These are phyloP conservation scores for Antedon mediterranea DNA, from an alignment of 53 echinoderm and acorn worm genomes.

Conservation along the genomic window DNA sequence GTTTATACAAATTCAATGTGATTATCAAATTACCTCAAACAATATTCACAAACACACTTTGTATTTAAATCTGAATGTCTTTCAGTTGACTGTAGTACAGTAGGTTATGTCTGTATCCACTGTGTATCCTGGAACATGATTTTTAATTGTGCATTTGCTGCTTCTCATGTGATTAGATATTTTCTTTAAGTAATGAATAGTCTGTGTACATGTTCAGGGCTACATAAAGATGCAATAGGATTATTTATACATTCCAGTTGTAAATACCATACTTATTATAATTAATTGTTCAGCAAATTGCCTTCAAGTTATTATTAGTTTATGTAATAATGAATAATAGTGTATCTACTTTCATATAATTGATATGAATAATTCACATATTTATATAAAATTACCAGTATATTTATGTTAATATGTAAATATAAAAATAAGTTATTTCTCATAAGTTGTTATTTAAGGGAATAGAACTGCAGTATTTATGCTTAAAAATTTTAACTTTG, in stretches of 20 bases:
- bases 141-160: neutral
- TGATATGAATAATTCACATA: neutral
- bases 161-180: neutral
- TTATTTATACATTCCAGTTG: neutral
- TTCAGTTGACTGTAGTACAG: neutral
- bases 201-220: neutral
- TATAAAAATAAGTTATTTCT: neutral
- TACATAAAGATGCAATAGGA: neutral
- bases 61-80: neutral
- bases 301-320: neutral
- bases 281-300: neutral
- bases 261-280: neutral
- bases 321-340: neutral
- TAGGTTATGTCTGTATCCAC: neutral
- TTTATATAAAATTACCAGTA: neutral
- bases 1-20: neutral
- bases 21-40: neutral
- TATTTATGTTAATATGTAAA: neutral
- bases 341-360: neutral
- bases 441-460: neutral
- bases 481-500: neutral
- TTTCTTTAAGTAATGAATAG: neutral
- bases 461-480: too few species aligned
- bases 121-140: neutral
- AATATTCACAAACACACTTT: neutral